Conservation (phyloP, 2,888 invertebrate species). For the Morpho achilles region DNA sequence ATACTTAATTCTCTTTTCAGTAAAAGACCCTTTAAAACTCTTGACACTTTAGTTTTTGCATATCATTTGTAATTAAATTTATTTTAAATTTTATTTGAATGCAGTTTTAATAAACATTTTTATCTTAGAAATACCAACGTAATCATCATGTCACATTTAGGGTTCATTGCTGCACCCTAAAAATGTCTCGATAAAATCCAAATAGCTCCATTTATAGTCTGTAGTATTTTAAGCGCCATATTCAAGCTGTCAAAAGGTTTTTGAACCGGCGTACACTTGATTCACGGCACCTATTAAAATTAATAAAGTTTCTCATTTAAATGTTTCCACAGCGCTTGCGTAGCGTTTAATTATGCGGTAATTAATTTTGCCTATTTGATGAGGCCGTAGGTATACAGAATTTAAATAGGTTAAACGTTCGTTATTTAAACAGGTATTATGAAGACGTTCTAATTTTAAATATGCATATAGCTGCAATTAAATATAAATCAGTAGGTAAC, state of each 20-base stretch:
- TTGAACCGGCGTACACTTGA: conserved; percentile 11
- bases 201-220: conserved; percentile 6
- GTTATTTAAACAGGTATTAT: neutral
- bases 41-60: too few species aligned
- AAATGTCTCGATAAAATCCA: conserved; percentile 3
- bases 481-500: too few species aligned
- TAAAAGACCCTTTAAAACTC: too few species aligned
- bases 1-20: too few species aligned
- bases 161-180: too few species aligned
- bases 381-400: neutral
- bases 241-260: conserved; percentile 19
- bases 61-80: too few species aligned
- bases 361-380: conserved; percentile 2
- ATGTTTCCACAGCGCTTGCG: conserved; percentile 8
- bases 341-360: conserved; percentile 10
- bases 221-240: conserved; percentile 2
- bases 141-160: too few species aligned
- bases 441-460: too few species aligned
- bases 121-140: too few species aligned
- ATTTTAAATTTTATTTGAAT: too few species aligned
- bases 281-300: conserved; percentile 4
- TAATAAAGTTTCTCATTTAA: conserved; percentile 16
- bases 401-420: neutral
- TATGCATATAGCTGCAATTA: too few species aligned
- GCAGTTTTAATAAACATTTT: too few species aligned